Conservation (phyloP, 92 coral and sea anemone species). For the Metridium senile region DNA sequence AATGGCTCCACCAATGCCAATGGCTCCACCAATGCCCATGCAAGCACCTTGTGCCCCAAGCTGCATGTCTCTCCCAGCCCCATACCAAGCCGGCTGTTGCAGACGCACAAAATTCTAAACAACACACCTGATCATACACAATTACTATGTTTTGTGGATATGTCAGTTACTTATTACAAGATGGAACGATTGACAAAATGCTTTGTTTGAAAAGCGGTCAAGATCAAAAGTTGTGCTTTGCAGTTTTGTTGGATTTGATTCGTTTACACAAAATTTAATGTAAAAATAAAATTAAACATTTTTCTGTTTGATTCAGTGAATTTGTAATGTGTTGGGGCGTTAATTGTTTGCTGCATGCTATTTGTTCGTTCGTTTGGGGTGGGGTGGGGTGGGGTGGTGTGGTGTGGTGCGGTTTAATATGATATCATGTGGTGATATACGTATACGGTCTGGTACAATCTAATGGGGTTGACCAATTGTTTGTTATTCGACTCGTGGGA, state of each 20-base stretch:
- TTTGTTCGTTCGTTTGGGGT: too few species aligned
- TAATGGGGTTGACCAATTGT: too few species aligned
- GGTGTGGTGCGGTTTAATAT: too few species aligned
- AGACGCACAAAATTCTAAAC: constrained; percentile 5
- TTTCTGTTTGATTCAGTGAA: background rate
- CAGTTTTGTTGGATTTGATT: background rate
- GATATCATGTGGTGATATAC: too few species aligned
- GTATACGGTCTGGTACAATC: too few species aligned
- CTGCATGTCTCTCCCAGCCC: constrained; percentile 21
- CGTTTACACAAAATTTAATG: background rate
- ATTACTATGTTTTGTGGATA: constrained; percentile 4
- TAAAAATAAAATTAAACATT: background rate
- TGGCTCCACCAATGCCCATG: constrained; percentile 26
- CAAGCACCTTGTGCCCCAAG: constrained; percentile 1
- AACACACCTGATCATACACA: background rate
- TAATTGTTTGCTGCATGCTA: too few species aligned
- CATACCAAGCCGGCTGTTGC: constrained; percentile 12
- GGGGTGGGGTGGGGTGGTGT: too few species aligned
- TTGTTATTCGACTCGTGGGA: too few species aligned
- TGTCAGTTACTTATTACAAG: constrained; percentile 8
- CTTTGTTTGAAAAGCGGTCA: constrained; percentile 13
- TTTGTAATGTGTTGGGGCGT: background rate
- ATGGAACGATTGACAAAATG: background rate
- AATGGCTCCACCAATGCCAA: constrained; percentile 23
- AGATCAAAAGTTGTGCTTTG: background rate